These are phyloP conservation scores for Hyperoodon ampullatus DNA, from an alignment of 2,113 vertebrate genomes.

Conservation along the genomic window DNA sequence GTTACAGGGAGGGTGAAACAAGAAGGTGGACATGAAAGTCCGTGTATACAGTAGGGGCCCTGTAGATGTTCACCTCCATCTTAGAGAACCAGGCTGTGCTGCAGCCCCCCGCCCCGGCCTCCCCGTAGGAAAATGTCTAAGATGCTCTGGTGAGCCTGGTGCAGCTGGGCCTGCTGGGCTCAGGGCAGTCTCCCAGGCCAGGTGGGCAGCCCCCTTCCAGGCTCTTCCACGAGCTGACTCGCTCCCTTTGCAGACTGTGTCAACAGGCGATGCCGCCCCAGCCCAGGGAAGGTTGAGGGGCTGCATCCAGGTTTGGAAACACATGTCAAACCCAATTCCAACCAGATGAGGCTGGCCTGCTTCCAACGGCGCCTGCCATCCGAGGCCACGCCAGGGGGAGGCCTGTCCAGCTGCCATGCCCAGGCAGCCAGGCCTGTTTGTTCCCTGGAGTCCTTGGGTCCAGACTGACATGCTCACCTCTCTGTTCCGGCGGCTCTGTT, in stretches of 20 bases:
- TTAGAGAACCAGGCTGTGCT: neutral
- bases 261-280: neutral
- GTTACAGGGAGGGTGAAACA: neutral
- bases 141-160: neutral
- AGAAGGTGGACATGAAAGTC: neutral
- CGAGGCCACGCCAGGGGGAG: neutral
- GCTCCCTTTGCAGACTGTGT: neutral
- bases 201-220: neutral
- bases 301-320: constrained; percentile 52
- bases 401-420: neutral
- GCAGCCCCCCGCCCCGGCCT: neutral
- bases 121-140: neutral
- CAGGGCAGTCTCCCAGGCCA: neutral
- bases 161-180: too few species aligned
- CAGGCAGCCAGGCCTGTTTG: neutral
- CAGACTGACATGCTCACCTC: neutral
- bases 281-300: neutral
- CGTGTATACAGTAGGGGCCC: fast-evolving
- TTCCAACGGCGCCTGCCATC: constrained; percentile 20
- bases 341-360: constrained; percentile 57
- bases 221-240: neutral
- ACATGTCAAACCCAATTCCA: constrained; percentile 34
- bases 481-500: neutral
- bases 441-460: neutral
- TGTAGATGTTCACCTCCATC: fast-evolving